Base-by-base conservation (phyloP, 2,113 vertebrate genomes). In the Amphiprion ocellaris region DNA sequence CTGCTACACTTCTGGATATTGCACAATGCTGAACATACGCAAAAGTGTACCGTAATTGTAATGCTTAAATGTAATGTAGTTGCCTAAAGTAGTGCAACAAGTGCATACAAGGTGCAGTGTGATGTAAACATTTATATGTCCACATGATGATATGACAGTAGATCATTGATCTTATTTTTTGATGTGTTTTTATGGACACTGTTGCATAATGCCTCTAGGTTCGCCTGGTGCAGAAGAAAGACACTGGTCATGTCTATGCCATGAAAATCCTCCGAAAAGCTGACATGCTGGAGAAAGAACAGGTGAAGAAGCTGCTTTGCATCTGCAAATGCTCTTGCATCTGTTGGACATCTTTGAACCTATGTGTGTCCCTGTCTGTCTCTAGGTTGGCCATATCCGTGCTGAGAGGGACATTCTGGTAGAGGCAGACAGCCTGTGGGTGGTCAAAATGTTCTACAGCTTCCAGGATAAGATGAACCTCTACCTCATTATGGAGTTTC, bases 371-470 rank as follows among this genome's bases (percentile, higher is more conserved):
- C 24, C 2, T 83, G 53, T 74, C 8, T 65, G 17, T 41, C 82
- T 65, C 15, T 16, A 99, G 98, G 96, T 99, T 59, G 98, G 97
- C 76, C 98, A 99, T 79, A 99, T 99, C 59, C 97, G 98, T 64
- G 98, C 98, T 0, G 98, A 99, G 87, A 81, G 98, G 61, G 98
- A 99, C 90, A 98, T 99, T 81, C 96, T 99, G 79, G 98, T 99
- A 73, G 98, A 99, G 84, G 98, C 98, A 8, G 98, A 99, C 91
- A 99, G 98, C 66, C 86, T 97, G 89, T 99, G 98, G 98, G 98
- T 99, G 64, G 98, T 99, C 83, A 99, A 99, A 90, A 99, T 99
- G 98, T 99, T 99, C 93, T 99, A 99, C 41, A 99, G 98, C 71
- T 99, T 99, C 91, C 98, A 99, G 93, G 98, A 99, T 89, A 99